These are phyloP conservation scores for Tursiops truncatus DNA, from an alignment of 2,113 vertebrate genomes.

Conservation along the genomic window DNA sequence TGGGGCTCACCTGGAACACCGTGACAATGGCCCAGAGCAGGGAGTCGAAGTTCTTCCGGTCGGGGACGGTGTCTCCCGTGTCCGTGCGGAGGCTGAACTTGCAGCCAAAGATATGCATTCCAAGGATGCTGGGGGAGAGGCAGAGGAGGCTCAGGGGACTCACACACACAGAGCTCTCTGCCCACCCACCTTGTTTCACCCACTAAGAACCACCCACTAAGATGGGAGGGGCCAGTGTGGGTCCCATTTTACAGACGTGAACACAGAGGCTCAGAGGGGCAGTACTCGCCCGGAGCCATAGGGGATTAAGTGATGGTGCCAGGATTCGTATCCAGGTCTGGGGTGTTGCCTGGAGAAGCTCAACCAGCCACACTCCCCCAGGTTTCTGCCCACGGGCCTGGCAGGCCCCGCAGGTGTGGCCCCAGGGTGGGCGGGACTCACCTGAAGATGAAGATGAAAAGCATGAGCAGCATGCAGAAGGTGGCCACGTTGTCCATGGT, in stretches of 20 bases:
- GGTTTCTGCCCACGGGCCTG: rapidly evolving
- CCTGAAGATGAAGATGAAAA: constrained; percentile 99
- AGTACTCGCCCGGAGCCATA: not conserved
- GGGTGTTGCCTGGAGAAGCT: not conserved
- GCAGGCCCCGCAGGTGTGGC: not conserved
- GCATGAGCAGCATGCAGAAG: constrained; percentile 99
- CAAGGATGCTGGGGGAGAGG: constrained; percentile 90
- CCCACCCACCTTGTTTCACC: not conserved
- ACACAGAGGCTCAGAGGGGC: not conserved
- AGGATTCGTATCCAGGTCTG: not conserved
- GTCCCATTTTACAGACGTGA: not conserved
- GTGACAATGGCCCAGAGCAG: constrained; percentile 98
- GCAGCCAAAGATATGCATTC: constrained; percentile 99
- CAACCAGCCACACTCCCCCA: not conserved
- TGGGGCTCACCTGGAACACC: constrained; percentile 92
- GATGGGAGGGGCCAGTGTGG: rapidly evolving
- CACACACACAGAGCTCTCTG: not conserved
- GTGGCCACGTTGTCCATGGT: constrained; percentile 99
- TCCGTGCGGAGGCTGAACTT: constrained; percentile 98
- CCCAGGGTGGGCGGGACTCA: constrained; percentile 60
- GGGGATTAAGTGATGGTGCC: rapidly evolving
- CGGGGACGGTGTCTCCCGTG: constrained; percentile 94
- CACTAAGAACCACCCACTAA: not conserved
- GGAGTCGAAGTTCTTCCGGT: constrained; percentile 98
- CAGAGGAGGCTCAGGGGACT: not conserved